Base-by-base conservation (phyloP, 2,113 vertebrate species). In the Cyprichromis sp. region DNA sequence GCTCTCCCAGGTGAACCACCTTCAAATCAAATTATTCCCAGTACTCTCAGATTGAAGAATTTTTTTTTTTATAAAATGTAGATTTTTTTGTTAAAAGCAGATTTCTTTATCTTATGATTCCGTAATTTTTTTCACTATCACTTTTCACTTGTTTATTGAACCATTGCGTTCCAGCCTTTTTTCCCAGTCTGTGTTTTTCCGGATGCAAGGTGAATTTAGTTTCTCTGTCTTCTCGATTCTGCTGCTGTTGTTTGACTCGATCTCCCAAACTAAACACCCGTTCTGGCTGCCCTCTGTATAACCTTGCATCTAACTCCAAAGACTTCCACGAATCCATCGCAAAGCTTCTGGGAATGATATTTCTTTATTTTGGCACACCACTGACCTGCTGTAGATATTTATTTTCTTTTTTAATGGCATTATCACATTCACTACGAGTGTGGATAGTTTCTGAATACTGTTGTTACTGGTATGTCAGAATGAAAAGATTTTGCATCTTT, bases 341-440 rank as follows among this genome's bases (percentile, higher is more conserved):
- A 93, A 95, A 95, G 91, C 95, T 94, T 92, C 93, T 88, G 92
- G 91, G 95, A 95, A 95, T 93, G 87, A 90, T 92, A 93, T 94
- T 93, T 95, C 93, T 94, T 93, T 93, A 87, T 86, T 92, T 92
- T 95, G 91, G 92, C 92, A 86, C 81, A 84, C 40, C 7, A n/a
- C 82, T 94, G 92, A 92, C 93, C 89, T 90, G 90, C 91, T 92
- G 81, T 63, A 90, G 91, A 91, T 94, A 91, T 93, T 88, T 91
- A 73, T 85, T 91, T 90, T 59, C 81, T 53, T 76, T 31, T 89
- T 91, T 90, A 91, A 89, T 89, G 57, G 78, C 54, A 80, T 88
- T 87, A 87, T 91, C 81, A 90, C 85, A 59, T 55, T 89, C 83
- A 11, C 80, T 8, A 82, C 42, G 68, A 86, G 55, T 42, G 79